These are phyloP conservation scores for Myotis lucifugus DNA, from an alignment of 2,113 vertebrate genomes.

Conservation along the genomic window DNA sequence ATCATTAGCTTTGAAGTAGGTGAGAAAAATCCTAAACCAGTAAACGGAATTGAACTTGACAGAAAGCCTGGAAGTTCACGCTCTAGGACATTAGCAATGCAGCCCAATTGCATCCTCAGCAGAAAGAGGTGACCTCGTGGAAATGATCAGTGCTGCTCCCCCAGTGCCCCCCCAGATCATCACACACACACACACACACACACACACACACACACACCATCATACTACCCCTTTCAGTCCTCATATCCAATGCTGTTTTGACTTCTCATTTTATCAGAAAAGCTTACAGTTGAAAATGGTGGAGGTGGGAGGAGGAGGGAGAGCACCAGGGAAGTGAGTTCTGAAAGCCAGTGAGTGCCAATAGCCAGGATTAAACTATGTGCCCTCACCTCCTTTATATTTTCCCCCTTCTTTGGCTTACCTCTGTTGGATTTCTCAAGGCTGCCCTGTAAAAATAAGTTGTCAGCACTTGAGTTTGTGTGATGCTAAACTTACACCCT, in stretches of 20 bases:
- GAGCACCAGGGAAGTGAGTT: neutral
- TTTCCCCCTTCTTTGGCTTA: neutral
- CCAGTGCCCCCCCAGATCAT: neutral
- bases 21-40: neutral
- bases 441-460: constrained; percentile 69
- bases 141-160: neutral
- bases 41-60: neutral
- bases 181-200: neutral
- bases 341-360: constrained; percentile 25
- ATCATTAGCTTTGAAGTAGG: neutral
- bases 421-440: constrained; percentile 55
- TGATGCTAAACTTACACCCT: constrained; percentile 47
- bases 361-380: constrained; percentile 43
- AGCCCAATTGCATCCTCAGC: neutral
- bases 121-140: neutral
- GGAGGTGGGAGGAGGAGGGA: too few relatives aligned
- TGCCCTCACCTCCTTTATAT: neutral
- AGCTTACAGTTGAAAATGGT: neutral
- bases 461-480: constrained; percentile 63
- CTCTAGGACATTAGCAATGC: neutral
- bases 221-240: neutral
- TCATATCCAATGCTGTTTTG: neutral
- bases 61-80: neutral
- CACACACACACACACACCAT: neutral
- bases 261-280: constrained; percentile 24